These are phyloP conservation scores for Enteromius thamalakanensis DNA, from an alignment of 2,797 vertebrate genomes.

Conservation along the genomic window DNA sequence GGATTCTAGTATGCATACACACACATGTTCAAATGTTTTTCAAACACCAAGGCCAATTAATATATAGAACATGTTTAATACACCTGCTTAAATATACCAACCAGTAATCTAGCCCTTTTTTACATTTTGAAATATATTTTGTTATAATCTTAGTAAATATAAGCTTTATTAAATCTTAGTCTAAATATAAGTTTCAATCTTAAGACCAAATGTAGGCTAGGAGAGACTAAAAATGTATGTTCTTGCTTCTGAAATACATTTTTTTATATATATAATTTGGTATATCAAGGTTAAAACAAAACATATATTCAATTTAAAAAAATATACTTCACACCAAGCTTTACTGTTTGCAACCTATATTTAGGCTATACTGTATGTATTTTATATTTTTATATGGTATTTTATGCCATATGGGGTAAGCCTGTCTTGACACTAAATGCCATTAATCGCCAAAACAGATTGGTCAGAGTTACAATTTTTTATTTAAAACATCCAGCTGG, in stretches of 20 bases:
- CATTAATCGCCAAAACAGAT: too few relatives aligned
- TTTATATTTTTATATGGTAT: too few relatives aligned
- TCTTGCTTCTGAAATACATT: background rate
- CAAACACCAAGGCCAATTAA: background rate
- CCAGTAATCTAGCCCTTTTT: background rate
- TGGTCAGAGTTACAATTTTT: too few relatives aligned
- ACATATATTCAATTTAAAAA: background rate
- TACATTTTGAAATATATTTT: background rate
- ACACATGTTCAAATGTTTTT: too few relatives aligned
- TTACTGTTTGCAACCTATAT: background rate
- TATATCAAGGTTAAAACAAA: background rate
- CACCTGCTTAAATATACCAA: background rate
- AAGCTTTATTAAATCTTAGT: background rate
- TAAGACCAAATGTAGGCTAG: background rate
- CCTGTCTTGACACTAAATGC: too few relatives aligned
- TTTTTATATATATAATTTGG: background rate
- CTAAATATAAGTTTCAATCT: background rate
- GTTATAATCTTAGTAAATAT: background rate
- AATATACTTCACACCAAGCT: background rate
- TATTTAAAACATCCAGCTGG: too few relatives aligned
- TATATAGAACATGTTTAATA: background rate
- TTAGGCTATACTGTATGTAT: too few relatives aligned
- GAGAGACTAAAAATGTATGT: background rate
- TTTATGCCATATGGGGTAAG: too few relatives aligned
- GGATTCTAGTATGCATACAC: background rate